Conservation (phyloP, 2,888 invertebrate species). For the Alloscopus bannaensis region DNA sequence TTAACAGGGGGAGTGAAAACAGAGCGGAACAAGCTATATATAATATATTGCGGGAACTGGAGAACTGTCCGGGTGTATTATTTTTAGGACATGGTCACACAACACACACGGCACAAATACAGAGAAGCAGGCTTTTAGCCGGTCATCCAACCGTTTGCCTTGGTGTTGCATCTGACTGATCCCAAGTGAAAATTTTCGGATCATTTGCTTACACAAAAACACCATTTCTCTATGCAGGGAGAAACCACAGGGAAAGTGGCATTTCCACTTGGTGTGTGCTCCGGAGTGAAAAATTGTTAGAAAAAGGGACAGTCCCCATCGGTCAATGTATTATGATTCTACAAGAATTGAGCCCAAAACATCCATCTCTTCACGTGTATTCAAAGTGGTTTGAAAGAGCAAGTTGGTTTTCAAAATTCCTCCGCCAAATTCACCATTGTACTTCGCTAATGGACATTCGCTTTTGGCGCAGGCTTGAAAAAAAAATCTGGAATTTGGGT, state of each 20-base stretch:
- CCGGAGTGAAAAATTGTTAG: no score
- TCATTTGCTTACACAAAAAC: conserved; percentile 18
- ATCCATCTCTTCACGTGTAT: no score
- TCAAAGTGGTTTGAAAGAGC: no score
- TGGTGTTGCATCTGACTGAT: conserved; percentile 1
- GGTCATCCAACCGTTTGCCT: conserved; percentile 4
- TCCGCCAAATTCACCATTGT: no score
- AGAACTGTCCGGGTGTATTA: conserved; percentile 9
- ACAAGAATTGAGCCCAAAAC: no score
- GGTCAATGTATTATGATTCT: neutral
- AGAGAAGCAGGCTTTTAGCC: conserved; percentile 14
- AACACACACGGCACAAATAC: no score
- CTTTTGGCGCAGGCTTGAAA: no score
- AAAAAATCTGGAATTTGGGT: no score
- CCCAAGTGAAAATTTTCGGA: conserved; percentile 26
- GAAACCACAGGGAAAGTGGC: conserved; percentile 1
- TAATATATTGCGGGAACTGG: neutral
- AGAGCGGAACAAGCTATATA: no score
- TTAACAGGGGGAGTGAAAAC: neutral
- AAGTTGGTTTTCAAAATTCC: no score
- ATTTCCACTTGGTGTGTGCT: neutral
- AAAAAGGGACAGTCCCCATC: neutral
- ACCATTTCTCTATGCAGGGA: neutral
- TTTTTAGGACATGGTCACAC: neutral
- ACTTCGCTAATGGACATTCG: no score